phyloP scores from a whole-genome alignment of 2,888 invertebrate species.

The Drosophila gaucha region DNA sequence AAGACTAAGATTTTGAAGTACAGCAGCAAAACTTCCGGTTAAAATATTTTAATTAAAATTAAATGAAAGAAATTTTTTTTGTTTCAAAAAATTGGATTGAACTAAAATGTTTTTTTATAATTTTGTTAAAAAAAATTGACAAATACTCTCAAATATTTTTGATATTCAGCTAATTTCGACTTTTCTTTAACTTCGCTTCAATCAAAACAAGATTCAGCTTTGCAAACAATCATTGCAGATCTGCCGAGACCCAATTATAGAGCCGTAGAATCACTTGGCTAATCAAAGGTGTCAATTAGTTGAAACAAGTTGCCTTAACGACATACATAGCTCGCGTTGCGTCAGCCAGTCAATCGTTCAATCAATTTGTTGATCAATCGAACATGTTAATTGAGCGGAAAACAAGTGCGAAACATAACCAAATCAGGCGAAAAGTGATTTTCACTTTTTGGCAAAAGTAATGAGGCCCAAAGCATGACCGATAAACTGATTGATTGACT shows the following conservation, averaged over 20 bases:
- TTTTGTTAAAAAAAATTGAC: too few species aligned
- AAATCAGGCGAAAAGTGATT: constrained; percentile 2
- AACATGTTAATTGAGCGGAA: constrained; percentile 7
- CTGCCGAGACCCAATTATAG: neutral
- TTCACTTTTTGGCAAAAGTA: neutral
- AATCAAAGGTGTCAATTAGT: constrained; percentile 20
- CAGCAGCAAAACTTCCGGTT: too few species aligned
- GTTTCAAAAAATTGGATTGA: too few species aligned
- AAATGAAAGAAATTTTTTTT: too few species aligned
- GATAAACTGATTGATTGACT: neutral
- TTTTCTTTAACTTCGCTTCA: neutral
- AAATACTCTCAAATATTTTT: too few species aligned
- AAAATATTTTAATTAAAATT: too few species aligned
- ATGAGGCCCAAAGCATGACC: constrained; percentile 12
- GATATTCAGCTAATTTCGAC: too few species aligned
- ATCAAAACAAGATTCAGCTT: neutral
- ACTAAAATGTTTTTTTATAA: too few species aligned
- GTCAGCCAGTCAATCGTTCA: constrained; percentile 4
- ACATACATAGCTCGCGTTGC: neutral
- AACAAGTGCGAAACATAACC: constrained; percentile 5
- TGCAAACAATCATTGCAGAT: neutral
- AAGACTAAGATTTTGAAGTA: too few species aligned
- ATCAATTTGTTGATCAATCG: constrained; percentile 7
- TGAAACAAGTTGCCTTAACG: constrained; percentile 8
- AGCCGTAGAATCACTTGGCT: neutral